These are phyloP conservation scores for Hybos culiciformis DNA, from an alignment of 2,888 invertebrate species.

Conservation along the genomic window DNA sequence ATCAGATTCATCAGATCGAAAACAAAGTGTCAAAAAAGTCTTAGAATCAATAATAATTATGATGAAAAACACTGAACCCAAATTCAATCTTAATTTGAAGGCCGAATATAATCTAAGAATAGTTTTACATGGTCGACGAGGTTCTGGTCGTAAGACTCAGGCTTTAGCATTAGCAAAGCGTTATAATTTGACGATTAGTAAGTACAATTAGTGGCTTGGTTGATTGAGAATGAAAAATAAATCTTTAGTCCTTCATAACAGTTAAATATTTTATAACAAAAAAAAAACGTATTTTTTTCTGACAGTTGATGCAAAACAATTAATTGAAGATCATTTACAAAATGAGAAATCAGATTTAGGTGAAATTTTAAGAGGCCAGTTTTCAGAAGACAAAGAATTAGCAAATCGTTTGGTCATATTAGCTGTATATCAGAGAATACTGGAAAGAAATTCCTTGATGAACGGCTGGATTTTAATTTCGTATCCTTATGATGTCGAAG, in stretches of 20 bases:
- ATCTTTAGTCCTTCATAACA: no score
- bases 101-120: constrained; percentile 35
- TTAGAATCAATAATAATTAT: constrained; percentile 8
- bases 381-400: constrained; percentile 17
- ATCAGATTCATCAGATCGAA: neutral
- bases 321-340: neutral
- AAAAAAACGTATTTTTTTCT: neutral
- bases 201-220: constrained; percentile 40
- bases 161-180: constrained; percentile 37
- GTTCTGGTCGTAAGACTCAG: constrained; percentile 41
- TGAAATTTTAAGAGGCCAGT: constrained; percentile 18
- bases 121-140: constrained; percentile 41
- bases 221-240: no score
- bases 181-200: constrained; percentile 39
- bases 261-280: no score
- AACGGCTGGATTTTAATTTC: constrained; percentile 48
- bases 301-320: neutral
- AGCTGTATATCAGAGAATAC: constrained; percentile 23
- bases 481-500: constrained; percentile 40
- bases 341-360: constrained; percentile 12
- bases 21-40: neutral
- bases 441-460: constrained; percentile 37
- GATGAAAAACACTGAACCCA: constrained; percentile 6
- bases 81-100: neutral
- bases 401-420: constrained; percentile 21